phyloP scores from a whole-genome alignment of 2,113 vertebrate genomes.

The Tauraco erythrolophus region DNA sequence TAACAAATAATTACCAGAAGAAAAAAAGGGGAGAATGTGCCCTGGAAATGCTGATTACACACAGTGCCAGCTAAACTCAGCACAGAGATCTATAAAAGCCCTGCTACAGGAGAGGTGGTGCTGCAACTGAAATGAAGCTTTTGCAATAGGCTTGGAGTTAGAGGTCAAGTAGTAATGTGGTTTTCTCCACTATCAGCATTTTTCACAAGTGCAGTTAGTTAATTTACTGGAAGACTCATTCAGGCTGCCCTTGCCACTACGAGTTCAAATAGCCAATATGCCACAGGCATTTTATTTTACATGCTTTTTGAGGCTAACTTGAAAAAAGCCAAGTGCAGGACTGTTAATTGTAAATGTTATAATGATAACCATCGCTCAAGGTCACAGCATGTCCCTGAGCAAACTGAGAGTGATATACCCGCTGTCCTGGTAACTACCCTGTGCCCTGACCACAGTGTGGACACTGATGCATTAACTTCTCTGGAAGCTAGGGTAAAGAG shows the following conservation, averaged over 20 bases:
- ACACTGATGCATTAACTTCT: background rate
- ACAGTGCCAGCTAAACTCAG: background rate
- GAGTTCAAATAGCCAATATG: slow-evolving; percentile 1
- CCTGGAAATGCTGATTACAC: background rate
- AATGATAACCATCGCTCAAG: background rate
- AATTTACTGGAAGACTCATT: background rate
- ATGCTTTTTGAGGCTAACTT: background rate
- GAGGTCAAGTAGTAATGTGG: background rate
- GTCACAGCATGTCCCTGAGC: background rate
- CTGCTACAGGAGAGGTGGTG: background rate
- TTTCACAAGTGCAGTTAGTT: slow-evolving; percentile 15
- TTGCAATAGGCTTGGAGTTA: background rate
- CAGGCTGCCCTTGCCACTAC: background rate
- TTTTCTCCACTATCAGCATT: slow-evolving; percentile 1
- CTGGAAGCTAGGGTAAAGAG: background rate
- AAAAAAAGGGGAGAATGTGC: background rate
- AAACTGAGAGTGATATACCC: background rate
- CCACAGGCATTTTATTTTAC: background rate
- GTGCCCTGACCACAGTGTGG: background rate
- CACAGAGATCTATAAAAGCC: background rate
- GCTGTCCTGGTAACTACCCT: background rate
- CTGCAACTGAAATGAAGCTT: background rate
- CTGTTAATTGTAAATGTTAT: background rate
- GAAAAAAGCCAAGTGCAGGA: background rate
- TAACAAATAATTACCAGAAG: background rate